Conservation (phyloP, 2,888 invertebrate species). For the Neoaliturus tenellus region DNA sequence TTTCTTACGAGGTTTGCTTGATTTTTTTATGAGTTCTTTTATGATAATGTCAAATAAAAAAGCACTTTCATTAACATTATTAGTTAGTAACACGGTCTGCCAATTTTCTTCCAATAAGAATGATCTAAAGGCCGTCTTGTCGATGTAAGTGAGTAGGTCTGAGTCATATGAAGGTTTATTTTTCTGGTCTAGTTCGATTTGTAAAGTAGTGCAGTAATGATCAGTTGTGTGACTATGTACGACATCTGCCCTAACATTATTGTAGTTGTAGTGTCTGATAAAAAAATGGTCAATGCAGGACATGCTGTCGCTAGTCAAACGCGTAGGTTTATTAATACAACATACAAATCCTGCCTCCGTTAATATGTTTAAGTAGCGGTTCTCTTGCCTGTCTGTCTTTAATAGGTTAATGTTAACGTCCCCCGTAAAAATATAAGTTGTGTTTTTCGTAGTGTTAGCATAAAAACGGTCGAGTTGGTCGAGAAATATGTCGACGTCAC, state of each 20-base stretch:
- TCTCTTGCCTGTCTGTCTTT: too few relatives aligned
- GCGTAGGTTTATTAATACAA: not conserved
- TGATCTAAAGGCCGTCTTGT: not conserved
- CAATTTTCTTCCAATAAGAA: not conserved
- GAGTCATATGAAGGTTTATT: not conserved
- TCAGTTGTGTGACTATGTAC: constrained; percentile 3
- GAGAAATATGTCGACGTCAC: not conserved
- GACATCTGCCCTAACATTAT: not conserved
- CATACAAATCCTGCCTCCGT: not conserved
- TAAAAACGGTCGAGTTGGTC: not conserved
- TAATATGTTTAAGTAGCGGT: constrained; percentile 8
- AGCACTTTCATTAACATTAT: not conserved
- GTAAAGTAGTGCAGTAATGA: not conserved
- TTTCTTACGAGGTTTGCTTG: not conserved
- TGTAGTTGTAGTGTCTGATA: not conserved
- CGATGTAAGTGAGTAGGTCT: not conserved
- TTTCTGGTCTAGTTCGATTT: not conserved
- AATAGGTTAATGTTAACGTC: not conserved
- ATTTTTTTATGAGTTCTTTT: not conserved
- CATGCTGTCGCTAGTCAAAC: not conserved
- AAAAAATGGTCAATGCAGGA: constrained; percentile 25
- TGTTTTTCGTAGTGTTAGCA: not conserved
- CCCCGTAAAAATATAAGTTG: not conserved
- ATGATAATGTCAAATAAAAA: not conserved
- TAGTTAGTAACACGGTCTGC: not conserved